Base-by-base conservation (phyloP, 2,888 invertebrate genomes). In the Schizaphis graminum region DNA sequence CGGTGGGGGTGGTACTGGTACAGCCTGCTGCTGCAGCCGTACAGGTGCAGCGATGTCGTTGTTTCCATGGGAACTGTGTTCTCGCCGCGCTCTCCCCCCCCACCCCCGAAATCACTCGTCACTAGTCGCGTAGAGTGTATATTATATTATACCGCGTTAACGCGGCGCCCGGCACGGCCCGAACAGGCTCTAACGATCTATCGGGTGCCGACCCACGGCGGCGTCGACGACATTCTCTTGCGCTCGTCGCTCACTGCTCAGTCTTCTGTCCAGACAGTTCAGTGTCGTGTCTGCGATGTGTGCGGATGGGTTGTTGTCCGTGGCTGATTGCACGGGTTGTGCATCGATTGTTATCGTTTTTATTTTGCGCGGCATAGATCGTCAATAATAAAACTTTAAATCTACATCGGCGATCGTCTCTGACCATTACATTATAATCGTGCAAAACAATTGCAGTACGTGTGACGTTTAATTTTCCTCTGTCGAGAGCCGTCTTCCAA, bases 121-220 rank as follows among this genome's bases (percentile, higher is more conserved):
- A 53, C 53, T 21, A 5, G 53, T 53, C 21, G 53, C 5, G 5
- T 16, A 5, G 21, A 21, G 53, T 53, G 77, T 67, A 16, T 67
- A 67, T n/a, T n/a, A n/a, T 16, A 47, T 47, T 47, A 47, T 67
- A 77, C 77, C 35, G 77, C n/a, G 67, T 77, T 77, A 77, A n/a
- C 77, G n/a, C n/a, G 77, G 77, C 77, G 77, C 77, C 77, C 77
- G 16, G 28, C 67, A 16, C 77, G 35, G 35, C 77, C 77, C 77
- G 77, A 35, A 77, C 77, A 35, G 77, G 77, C 77, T 77, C 35
- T 77, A 77, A 77, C 77, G 77, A 77, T 77, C 77, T 77, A 35
- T 35, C 77, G 77, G 35, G 21, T 35, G 77, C 35, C 77, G 77
- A 77, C 67, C 67, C 67, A 2, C 35, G 77, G 13, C 77, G 13